phyloP scores from a whole-genome alignment of 2,888 invertebrate species.

The Ophion slaviceki region DNA sequence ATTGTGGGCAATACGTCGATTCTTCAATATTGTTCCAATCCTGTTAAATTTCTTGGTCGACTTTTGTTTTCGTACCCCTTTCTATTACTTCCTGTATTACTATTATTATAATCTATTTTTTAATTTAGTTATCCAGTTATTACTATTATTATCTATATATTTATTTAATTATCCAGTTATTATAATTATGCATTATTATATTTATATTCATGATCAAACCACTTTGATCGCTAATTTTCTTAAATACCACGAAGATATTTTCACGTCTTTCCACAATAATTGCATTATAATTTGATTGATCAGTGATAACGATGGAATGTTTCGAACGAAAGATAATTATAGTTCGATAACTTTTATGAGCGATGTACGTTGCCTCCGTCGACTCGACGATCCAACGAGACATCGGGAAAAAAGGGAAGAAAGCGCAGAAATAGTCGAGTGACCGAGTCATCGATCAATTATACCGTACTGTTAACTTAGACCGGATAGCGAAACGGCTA shows the following conservation, averaged over 20 bases:
- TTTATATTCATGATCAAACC: too few relatives aligned
- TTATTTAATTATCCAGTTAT: too few relatives aligned
- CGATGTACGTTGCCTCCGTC: background rate
- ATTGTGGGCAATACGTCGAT: too few relatives aligned
- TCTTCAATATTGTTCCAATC: too few relatives aligned
- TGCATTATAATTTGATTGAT: background rate
- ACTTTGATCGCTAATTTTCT: too few relatives aligned
- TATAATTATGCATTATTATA: too few relatives aligned
- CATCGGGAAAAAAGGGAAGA: background rate
- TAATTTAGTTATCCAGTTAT: too few relatives aligned
- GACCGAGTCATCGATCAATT: constrained; percentile 55
- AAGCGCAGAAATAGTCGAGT: constrained; percentile 48
- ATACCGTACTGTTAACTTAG: constrained; percentile 42
- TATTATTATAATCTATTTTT: background rate
- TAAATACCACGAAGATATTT: background rate
- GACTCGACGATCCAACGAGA: background rate
- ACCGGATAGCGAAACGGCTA: constrained; percentile 57
- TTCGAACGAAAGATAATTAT: background rate
- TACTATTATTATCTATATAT: too few relatives aligned
- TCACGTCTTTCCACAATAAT: background rate
- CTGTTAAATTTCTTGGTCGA: too few relatives aligned
- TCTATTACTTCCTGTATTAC: too few relatives aligned
- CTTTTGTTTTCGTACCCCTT: too few relatives aligned
- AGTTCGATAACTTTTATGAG: background rate
- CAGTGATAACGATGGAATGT: background rate